Conservation (phyloP, 2,113 vertebrate genomes). For the Mugil cephalus region DNA sequence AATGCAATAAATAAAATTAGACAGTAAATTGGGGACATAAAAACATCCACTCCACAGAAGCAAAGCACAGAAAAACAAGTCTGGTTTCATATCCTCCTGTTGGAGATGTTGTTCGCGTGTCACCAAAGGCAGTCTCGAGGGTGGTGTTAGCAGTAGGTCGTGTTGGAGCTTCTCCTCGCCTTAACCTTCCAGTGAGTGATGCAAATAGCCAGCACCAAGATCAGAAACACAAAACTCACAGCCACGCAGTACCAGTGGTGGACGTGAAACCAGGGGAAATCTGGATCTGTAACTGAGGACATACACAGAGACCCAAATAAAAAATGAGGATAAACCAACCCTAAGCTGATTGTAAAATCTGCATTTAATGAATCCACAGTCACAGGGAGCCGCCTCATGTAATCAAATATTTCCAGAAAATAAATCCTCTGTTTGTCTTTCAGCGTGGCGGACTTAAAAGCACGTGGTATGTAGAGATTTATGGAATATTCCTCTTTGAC, state of each 20-base stretch:
- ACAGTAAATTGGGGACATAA: too few relatives aligned
- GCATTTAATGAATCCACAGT: not conserved
- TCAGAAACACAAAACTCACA: slow-evolving; percentile 5
- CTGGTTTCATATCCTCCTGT: too few relatives aligned
- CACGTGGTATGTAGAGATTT: too few relatives aligned
- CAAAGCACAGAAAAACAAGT: too few relatives aligned
- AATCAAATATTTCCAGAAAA: not conserved
- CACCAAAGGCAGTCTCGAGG: not conserved
- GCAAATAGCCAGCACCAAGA: slow-evolving; percentile 39
- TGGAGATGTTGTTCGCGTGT: too few relatives aligned
- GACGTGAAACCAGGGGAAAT: not conserved
- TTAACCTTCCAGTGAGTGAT: slow-evolving; percentile 19
- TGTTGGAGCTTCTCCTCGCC: not conserved
- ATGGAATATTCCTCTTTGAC: too few relatives aligned
- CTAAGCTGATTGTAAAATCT: not conserved
- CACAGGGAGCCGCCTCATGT: too few relatives aligned
- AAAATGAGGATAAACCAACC: not conserved
- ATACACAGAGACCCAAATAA: not conserved
- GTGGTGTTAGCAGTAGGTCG: not conserved
- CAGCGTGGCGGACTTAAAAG: not conserved
- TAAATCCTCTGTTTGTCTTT: not conserved
- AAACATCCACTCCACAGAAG: too few relatives aligned
- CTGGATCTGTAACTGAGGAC: slow-evolving; percentile 15
- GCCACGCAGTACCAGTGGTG: not conserved
- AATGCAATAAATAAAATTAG: too few relatives aligned